Evolutionary conservation across 2,888 invertebrate genomes (phyloP), one percentile per base, ranked within the genome.

Genomic region (Iphiclides podalirius): DNA sequence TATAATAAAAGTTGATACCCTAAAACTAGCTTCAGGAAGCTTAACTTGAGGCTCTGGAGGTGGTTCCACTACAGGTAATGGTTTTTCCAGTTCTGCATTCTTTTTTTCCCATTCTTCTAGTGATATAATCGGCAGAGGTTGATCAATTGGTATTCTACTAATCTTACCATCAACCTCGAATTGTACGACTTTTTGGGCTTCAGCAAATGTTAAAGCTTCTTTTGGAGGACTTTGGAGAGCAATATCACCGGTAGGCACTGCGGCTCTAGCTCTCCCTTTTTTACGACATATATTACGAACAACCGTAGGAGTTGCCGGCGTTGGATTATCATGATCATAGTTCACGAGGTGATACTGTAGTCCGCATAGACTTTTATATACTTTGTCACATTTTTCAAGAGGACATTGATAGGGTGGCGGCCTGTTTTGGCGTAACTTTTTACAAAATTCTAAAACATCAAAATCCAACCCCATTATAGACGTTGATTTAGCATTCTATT

Each of bases 371-470:
- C 95, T 95, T 81, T 96, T 96, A 79, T 96, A 97, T 14, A 94
- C 93, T 74, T 94, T 94, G 59, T 94, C 94, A 83, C 97, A 97
- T 67, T 94, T 94, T 63, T 93, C 93, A 44, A 96, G 90, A 6
- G 97, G 97, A 70, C 97, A 97, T 64, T 93, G 92, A 80, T 95
- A 96, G 42, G 96, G 96, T 44, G 96, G 96, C 42, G 92, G 91
- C 69, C 94, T 94, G 71, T 94, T 94, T 61, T 93, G 93, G 51
- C 93, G 91, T 58, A 96, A 90, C 83, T 95, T 95, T 75, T 94
- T 94, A 74, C 95, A 95, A 83, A 95, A 96, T 75, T 94, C 94
- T 66, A 94, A 90, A 63, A 96, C 94, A 89, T 96, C 96, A 85
- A 96, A 95, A 80, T 95, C 95, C 65, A 95, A 90, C 66, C 94